phyloP scores from a whole-genome alignment of 2,797 vertebrate species.

The Crocodylus rhombifer region DNA sequence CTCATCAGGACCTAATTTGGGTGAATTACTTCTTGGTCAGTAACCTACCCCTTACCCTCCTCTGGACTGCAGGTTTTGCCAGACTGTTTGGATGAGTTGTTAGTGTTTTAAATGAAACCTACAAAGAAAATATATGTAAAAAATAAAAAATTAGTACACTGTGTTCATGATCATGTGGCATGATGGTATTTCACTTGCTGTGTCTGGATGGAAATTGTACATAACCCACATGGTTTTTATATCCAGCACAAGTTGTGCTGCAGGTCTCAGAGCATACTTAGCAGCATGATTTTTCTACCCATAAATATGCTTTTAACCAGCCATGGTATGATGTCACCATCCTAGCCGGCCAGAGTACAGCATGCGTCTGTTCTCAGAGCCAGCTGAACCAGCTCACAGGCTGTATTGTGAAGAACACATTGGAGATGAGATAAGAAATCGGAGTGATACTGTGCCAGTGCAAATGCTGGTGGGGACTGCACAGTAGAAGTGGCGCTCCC shows the following conservation, averaged over 20 bases:
- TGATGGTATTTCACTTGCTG: neutral
- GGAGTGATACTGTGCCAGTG: neutral
- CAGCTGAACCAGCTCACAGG: neutral
- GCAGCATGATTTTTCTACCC: no score
- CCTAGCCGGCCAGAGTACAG: accelerated
- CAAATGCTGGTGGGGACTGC: accelerated
- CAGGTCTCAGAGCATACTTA: no score
- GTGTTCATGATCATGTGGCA: neutral
- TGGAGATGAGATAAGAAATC: accelerated
- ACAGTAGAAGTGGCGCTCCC: accelerated
- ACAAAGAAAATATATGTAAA: neutral
- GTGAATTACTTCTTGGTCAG: neutral
- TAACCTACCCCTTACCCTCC: neutral
- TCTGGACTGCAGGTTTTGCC: neutral
- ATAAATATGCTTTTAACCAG: no score
- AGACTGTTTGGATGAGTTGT: neutral
- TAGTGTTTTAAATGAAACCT: neutral
- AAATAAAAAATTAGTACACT: no score
- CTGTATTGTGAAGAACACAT: accelerated
- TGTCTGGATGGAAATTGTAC: neutral
- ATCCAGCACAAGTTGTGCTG: neutral
- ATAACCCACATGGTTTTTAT: neutral
- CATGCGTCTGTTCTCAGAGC: accelerated
- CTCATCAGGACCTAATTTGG: neutral
- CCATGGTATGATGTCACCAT: no score